phyloP scores from a whole-genome alignment of 92 coral and sea anemone genomes.

The Siderastrea siderea region DNA sequence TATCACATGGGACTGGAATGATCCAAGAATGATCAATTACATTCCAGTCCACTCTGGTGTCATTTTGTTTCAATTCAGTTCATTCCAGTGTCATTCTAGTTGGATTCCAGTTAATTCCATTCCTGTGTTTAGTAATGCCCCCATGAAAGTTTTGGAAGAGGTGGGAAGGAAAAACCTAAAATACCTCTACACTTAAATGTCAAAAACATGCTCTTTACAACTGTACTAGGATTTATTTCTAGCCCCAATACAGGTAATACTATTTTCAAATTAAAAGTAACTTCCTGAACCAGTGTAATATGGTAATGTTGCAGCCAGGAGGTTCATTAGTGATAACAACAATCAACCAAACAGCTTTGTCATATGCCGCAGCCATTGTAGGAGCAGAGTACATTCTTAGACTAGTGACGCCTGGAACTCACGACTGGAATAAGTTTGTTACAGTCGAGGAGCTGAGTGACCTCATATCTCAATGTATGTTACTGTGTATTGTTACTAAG shows the following conservation, averaged over 20 bases:
- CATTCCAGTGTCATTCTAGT: too few species aligned
- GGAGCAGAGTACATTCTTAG: constrained; percentile 93
- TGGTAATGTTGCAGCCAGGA: constrained; percentile 73
- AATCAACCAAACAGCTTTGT: constrained; percentile 82
- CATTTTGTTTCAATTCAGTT: too few species aligned
- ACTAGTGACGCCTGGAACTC: constrained; percentile 93
- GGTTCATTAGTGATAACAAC: constrained; percentile 94
- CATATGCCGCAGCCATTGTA: constrained; percentile 87
- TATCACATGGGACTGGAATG: too few species aligned
- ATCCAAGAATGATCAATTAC: too few species aligned
- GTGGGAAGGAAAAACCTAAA: too few species aligned
- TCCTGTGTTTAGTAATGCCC: too few species aligned
- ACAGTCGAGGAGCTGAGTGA: constrained; percentile 78
- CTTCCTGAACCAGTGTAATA: neutral
- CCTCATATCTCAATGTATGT: constrained; percentile 76
- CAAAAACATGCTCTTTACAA: too few species aligned
- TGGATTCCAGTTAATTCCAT: too few species aligned
- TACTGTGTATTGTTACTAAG: neutral
- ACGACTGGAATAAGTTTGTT: constrained; percentile 97
- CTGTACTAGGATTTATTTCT: too few species aligned
- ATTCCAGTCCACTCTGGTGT: too few species aligned
- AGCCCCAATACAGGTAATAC: neutral
- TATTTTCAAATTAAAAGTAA: neutral
- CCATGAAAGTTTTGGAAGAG: too few species aligned
- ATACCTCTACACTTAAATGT: too few species aligned